phyloP scores from a whole-genome alignment of 2,797 vertebrate species.

The Leuciscus waleckii region DNA sequence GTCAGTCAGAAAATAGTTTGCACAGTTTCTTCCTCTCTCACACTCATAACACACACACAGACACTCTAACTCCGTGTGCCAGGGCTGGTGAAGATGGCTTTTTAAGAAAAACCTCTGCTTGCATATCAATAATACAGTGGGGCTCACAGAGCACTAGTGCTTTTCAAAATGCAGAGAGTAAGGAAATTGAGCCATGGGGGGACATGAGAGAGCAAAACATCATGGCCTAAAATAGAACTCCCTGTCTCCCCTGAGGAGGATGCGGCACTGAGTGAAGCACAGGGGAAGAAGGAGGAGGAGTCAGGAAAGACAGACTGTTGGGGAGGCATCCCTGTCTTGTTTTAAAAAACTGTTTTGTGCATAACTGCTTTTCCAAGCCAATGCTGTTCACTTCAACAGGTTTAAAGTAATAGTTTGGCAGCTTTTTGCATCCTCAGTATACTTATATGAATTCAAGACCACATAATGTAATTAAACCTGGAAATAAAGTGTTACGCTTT shows the following conservation, averaged over 20 bases:
- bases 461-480: not conserved
- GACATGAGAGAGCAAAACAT: slow-evolving; percentile 46
- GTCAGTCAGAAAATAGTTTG: slow-evolving; percentile 20
- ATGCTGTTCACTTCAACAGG: not conserved
- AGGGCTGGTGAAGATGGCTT: slow-evolving; percentile 28
- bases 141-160: slow-evolving; percentile 44
- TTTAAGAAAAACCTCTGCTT: slow-evolving; percentile 41
- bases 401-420: not conserved
- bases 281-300: not conserved
- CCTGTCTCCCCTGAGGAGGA: slow-evolving; percentile 19
- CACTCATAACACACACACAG: not conserved
- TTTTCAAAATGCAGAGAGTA: slow-evolving; percentile 40
- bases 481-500: not conserved
- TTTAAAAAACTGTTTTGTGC: not conserved
- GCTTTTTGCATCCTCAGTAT: not conserved
- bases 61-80: not conserved
- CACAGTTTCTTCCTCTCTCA: not conserved
- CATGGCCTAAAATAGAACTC: slow-evolving; percentile 45
- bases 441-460: not conserved
- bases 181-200: slow-evolving; percentile 48
- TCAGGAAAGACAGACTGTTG: not conserved
- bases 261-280: slow-evolving; percentile 7
- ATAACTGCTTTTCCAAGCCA: slow-evolving; percentile 8
- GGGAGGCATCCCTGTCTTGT: not conserved
- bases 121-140: slow-evolving; percentile 57